Percentiles rank a stretch among this genome's conserved stretches.
Evolutionary conservation across 1,140 invertebrate genomes (phyloP).

Genomic region (Bombus breviceps): DNA sequence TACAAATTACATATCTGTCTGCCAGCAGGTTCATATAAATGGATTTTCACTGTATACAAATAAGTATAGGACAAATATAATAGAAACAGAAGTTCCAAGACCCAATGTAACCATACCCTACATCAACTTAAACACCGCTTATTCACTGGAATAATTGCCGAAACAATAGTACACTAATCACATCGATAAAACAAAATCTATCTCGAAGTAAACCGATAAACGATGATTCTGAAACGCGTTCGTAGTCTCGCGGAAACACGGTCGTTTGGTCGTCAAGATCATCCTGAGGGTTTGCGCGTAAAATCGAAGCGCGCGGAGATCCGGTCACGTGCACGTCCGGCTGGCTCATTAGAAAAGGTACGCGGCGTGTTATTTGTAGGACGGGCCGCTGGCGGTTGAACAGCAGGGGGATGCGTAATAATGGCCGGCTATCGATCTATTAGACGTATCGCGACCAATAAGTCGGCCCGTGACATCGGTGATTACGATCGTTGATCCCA

Average conservation of each 20-base stretch:
- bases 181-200: too few relatives aligned
- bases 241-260: conserved; percentile 26
- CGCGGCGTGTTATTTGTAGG: conserved; percentile 65
- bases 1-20: not conserved
- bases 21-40: not conserved
- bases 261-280: not conserved
- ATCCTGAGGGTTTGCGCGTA: not conserved
- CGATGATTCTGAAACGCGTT: not conserved
- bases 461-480: conserved; percentile 67
- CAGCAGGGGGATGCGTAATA: conserved; percentile 50
- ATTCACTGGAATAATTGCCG: too few relatives aligned
- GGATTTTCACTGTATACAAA: too few relatives aligned
- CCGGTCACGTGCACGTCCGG: conserved; percentile 65
- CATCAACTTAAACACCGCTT: not conserved
- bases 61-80: too few relatives aligned
- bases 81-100: too few relatives aligned
- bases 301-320: conserved; percentile 59
- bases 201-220: not conserved
- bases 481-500: conserved; percentile 66
- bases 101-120: too few relatives aligned
- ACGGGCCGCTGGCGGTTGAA: not conserved
- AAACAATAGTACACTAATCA: not conserved
- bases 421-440: conserved; percentile 67
- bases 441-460: conserved; percentile 65
- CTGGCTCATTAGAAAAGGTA: conserved; percentile 60